A percentile compares a stretch with the other conserved stretches of the same genome.
These are phyloP conservation scores for Corella eumyota DNA, from an alignment of 23 tunicate species.

Conservation along the genomic window DNA sequence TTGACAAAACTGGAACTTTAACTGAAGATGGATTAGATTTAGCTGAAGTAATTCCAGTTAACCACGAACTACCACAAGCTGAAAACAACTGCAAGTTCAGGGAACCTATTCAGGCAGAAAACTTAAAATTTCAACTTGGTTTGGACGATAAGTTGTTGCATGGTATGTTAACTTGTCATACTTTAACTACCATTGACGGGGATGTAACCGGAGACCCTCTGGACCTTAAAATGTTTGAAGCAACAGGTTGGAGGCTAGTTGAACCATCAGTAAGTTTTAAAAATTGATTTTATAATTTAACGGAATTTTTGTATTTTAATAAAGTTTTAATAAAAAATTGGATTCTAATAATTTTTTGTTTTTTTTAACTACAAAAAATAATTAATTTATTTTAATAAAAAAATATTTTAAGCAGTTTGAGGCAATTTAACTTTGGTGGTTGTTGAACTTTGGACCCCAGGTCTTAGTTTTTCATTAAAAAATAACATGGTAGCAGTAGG, in stretches of 20 bases:
- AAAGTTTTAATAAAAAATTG: no score
- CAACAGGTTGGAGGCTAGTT: slow-evolving; percentile 73
- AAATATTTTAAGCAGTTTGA: no score
- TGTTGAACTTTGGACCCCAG: no score
- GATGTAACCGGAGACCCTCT: slow-evolving; percentile 87
- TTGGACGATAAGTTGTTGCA: slow-evolving; percentile 9
- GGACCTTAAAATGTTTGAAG: slow-evolving; percentile 93
- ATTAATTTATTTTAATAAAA: no score
- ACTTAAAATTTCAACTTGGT: background rate
- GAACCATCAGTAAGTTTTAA: slow-evolving; percentile 68
- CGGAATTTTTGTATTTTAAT: no score
- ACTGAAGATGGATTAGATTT: slow-evolving; percentile 95
- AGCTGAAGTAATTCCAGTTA: slow-evolving; percentile 16
- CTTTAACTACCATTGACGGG: slow-evolving; percentile 83
- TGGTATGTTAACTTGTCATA: slow-evolving; percentile 84
- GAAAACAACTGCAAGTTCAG: no score
- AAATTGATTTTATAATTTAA: no score
- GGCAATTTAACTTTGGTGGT: no score
- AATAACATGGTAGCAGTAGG: no score
- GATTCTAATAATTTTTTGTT: no score
- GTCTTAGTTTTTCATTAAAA: no score
- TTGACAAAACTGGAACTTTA: slow-evolving; percentile 97
- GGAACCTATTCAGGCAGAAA: slow-evolving; percentile 6
- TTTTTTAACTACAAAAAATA: no score
- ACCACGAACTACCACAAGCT: background rate